A percentile compares a stretch with the other conserved stretches of the same genome.
These are phyloP conservation scores for Nudaria mundana DNA, from an alignment of 2,888 invertebrate species.

Conservation along the genomic window DNA sequence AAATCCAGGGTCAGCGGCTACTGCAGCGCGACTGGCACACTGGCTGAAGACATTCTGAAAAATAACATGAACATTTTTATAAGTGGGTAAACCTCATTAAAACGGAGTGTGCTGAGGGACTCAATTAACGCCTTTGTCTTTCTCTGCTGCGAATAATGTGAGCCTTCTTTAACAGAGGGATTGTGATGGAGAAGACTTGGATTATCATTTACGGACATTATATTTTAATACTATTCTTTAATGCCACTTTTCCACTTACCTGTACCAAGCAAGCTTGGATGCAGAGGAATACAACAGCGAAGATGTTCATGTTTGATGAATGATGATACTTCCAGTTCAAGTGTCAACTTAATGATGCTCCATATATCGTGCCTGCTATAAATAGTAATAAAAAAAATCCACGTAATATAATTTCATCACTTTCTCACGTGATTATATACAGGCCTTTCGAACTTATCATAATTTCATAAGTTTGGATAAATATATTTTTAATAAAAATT, in stretches of 20 bases:
- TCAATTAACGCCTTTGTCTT: no score
- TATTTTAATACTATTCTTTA: no score
- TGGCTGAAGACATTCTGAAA: conserved; percentile 23
- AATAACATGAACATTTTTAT: no score
- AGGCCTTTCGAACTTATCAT: neutral
- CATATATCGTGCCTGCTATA: neutral
- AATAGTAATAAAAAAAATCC: neutral
- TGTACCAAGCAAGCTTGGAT: conserved; percentile 21
- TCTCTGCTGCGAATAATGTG: no score
- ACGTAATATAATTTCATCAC: neutral
- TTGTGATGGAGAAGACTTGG: no score
- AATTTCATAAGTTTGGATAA: neutral
- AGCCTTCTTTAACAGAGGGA: no score
- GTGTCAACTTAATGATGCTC: neutral
- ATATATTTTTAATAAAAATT: neutral
- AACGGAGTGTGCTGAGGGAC: no score
- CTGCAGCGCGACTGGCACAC: conserved; percentile 19
- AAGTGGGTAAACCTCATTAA: no score
- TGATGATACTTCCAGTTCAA: conserved; percentile 2
- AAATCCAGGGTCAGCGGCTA: conserved; percentile 11
- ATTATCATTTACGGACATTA: no score
- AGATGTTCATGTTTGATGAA: conserved; percentile 20
- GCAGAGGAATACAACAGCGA: conserved; percentile 25
- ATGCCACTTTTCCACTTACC: neutral
- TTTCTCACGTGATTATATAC: neutral